Evolutionary conservation across 2,113 vertebrate species (phyloP), one percentile per base, ranked within the genome.

Genomic region (Anser brachyrhynchus): DNA sequence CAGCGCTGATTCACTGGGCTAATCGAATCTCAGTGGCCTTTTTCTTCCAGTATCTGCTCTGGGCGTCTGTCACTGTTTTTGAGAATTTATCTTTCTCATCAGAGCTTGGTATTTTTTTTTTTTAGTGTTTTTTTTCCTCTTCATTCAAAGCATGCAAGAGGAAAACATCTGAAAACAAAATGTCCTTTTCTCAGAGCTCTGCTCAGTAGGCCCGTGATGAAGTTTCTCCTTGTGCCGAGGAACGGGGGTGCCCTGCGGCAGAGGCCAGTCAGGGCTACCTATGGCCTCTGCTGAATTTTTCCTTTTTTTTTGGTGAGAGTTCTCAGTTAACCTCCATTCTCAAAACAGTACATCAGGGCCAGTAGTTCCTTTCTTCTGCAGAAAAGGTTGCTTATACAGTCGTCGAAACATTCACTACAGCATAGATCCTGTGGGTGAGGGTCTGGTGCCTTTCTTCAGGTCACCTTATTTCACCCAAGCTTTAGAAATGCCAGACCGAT

Each of bases 31-130:
- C 21, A 59, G 89, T 95, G 92, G 85, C 41, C 0, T 93, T 97
- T 95, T 83, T 58, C 84, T 76, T 87, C 92, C 4, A 16, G 54
- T 97, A 97, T 97, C 97, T 97, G 73, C 74, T 74, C 43, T 64
- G 91, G 43, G 62, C 20, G 73, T 94, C 96, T 97, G 96, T 92
- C 91, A 49, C 58, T 94, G 92, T 44, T 95, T 94, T 96, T 91
- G 62, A 95, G 87, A 95, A 90, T 92, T 97, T 97, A 97, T 97
- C 97, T 97, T 94, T 84, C 46, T 95, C 76, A 95, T 96, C 96
- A 93, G 82, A 94, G 22, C 65, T 93, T 88, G 90, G 58, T 7
- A 16, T 22, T 61, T 77, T 33, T n/a, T 22, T 69, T 77, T 90
- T 95, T 70, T 87, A 43, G 44, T 88, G 39, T 33, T 82, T 71